Evolutionary conservation across 2,113 vertebrate species (phyloP).

Genomic region (Rhinolophus ferrumequinum): DNA sequence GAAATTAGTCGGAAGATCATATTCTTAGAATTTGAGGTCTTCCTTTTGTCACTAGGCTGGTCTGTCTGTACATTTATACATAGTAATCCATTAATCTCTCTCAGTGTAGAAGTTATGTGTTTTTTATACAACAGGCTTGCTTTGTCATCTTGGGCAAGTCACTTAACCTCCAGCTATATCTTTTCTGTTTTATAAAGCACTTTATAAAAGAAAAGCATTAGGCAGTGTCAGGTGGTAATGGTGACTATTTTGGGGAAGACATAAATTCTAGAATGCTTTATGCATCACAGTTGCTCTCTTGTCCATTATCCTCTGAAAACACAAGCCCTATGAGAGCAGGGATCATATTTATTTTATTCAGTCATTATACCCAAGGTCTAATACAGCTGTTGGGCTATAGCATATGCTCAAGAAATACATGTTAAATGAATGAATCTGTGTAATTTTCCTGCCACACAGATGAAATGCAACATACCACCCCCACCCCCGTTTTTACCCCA

Average conservation of each 20-base stretch:
- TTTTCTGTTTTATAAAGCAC: neutral
- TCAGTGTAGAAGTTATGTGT: neutral
- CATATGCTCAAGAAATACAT: neutral
- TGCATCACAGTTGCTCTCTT: neutral
- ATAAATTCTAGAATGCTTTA: slow-evolving; percentile 7
- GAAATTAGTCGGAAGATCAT: neutral
- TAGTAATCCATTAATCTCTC: neutral
- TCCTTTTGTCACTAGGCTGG: neutral
- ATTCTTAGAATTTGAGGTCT: neutral
- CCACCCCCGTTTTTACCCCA: neutral
- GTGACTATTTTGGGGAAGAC: neutral
- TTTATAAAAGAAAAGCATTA: slow-evolving; percentile 9
- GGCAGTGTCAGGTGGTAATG: neutral
- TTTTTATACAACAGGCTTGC: neutral
- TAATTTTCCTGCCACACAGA: neutral
- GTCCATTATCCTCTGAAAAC: slow-evolving; percentile 15
- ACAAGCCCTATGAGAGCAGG: neutral
- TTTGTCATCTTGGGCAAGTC: neutral
- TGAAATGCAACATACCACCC: neutral
- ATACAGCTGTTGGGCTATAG: neutral
- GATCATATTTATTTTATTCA: neutral
- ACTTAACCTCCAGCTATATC: neutral
- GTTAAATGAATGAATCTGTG: neutral
- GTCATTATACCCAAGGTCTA: neutral
- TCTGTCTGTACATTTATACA: neutral